Percentiles rank a stretch among this genome's conserved stretches.
Evolutionary conservation across 2,113 vertebrate species (phyloP).

Genomic region (Protobothrops flavoviridis): DNA sequence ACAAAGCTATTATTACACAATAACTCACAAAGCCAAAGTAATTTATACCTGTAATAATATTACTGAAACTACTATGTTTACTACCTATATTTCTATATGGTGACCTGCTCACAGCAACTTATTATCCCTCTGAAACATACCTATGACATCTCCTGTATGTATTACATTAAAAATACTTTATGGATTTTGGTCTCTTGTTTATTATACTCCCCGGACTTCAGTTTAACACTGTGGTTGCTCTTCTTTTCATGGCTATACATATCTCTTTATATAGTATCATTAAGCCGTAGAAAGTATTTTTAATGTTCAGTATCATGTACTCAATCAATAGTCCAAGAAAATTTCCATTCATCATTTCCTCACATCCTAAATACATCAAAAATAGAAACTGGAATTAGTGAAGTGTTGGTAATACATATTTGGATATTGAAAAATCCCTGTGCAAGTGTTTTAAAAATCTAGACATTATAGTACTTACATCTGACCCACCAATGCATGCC

Average conservation of each 20-base stretch:
- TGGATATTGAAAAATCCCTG: neutral
- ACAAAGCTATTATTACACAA: slow-evolving; percentile 37
- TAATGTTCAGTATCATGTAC: slow-evolving; percentile 26
- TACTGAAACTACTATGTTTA: slow-evolving; percentile 17
- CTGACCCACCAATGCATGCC: neutral
- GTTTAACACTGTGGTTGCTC: slow-evolving; percentile 39
- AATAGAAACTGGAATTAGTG: neutral
- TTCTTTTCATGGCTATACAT: slow-evolving; percentile 19
- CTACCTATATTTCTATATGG: slow-evolving; percentile 17
- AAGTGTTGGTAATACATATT: neutral
- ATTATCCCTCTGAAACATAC: slow-evolving; percentile 34
- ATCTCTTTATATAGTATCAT: slow-evolving; percentile 32
- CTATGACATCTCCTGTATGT: slow-evolving; percentile 43
- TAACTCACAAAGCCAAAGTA: slow-evolving; percentile 35
- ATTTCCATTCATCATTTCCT: slow-evolving; percentile 10
- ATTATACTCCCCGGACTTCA: slow-evolving; percentile 38
- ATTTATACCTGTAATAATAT: slow-evolving; percentile 33
- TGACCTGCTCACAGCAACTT: slow-evolving; percentile 32
- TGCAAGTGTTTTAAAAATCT: neutral
- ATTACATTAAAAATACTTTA: slow-evolving; percentile 44
- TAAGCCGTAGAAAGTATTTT: slow-evolving; percentile 23
- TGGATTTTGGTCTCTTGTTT: slow-evolving; percentile 46
- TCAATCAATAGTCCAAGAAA: slow-evolving; percentile 15
- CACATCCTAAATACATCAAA: neutral
- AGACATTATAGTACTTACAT: neutral